Conservation (phyloP, 2,797 vertebrate species). For the Megaceryle alcyon region DNA sequence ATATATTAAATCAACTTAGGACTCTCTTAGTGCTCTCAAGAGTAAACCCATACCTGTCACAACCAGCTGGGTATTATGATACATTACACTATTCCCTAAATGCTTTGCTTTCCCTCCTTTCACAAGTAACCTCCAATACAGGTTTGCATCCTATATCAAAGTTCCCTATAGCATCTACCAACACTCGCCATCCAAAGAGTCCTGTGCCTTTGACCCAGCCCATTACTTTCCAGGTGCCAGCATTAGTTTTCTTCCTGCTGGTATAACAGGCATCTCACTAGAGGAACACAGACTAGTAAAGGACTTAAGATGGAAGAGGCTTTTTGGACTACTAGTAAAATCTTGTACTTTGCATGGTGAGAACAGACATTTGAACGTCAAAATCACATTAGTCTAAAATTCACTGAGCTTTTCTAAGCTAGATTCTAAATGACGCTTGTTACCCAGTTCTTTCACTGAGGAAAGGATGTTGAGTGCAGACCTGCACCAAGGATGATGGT, state of each 20-base stretch:
- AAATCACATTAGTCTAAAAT: not conserved
- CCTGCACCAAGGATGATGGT: too few relatives aligned
- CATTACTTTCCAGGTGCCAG: not conserved
- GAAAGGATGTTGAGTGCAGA: not conserved
- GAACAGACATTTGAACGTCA: not conserved
- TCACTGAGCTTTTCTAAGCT: not conserved
- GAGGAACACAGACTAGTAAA: not conserved
- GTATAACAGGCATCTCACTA: not conserved
- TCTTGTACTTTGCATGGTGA: not conserved
- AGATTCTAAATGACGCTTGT: not conserved
- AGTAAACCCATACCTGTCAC: not conserved
- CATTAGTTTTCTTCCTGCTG: not conserved
- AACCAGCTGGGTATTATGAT: not conserved
- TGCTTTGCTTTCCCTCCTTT: not conserved
- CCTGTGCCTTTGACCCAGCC: not conserved
- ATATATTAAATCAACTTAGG: not conserved
- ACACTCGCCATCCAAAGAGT: not conserved
- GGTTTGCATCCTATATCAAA: not conserved
- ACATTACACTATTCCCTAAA: not conserved
- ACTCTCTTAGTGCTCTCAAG: accelerated
- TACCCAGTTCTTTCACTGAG: not conserved
- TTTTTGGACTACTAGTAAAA: not conserved
- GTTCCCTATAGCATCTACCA: not conserved
- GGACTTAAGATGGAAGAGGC: not conserved
- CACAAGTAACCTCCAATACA: accelerated